phyloP scores from a whole-genome alignment of 2,888 invertebrate genomes.

The Dioctria linearis region DNA sequence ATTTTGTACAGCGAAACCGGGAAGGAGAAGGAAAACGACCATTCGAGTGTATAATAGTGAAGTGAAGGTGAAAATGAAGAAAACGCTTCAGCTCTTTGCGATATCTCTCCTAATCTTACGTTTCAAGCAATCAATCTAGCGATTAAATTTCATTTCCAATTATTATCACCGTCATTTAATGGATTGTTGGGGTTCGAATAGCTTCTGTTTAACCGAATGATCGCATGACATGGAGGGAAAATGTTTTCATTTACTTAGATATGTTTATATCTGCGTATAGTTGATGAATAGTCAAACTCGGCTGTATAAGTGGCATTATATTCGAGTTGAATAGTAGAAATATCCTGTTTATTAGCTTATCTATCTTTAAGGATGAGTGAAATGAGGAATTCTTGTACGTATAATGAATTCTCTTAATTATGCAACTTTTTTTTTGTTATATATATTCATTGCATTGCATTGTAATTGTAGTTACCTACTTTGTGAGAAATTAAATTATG shows the following conservation, averaged over 20 bases:
- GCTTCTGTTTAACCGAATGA: slow-evolving; percentile 6
- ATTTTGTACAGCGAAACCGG: slow-evolving; percentile 4
- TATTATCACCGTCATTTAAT: slow-evolving; percentile 22
- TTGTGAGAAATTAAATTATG: too few species aligned
- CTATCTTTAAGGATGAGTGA: too few species aligned
- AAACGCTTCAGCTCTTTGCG: background rate
- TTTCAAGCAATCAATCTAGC: slow-evolving; percentile 39
- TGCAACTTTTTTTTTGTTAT: too few species aligned
- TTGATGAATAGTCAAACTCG: too few species aligned
- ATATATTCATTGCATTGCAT: too few species aligned
- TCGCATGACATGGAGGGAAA: background rate
- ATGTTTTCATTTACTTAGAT: background rate
- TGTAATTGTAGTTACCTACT: too few species aligned
- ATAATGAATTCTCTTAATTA: too few species aligned
- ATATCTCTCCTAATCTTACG: slow-evolving; percentile 32
- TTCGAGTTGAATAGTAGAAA: too few species aligned
- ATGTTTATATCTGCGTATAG: too few species aligned
- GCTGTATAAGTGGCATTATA: too few species aligned
- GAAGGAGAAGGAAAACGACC: background rate
- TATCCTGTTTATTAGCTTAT: too few species aligned
- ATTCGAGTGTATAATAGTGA: background rate
- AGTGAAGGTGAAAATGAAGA: slow-evolving; percentile 46
- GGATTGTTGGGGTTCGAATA: background rate
- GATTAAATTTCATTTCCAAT: slow-evolving; percentile 46
- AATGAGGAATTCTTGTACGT: too few species aligned